Base-by-base conservation (phyloP, 2,797 vertebrate species). In the Sarcophilus harrisii region DNA sequence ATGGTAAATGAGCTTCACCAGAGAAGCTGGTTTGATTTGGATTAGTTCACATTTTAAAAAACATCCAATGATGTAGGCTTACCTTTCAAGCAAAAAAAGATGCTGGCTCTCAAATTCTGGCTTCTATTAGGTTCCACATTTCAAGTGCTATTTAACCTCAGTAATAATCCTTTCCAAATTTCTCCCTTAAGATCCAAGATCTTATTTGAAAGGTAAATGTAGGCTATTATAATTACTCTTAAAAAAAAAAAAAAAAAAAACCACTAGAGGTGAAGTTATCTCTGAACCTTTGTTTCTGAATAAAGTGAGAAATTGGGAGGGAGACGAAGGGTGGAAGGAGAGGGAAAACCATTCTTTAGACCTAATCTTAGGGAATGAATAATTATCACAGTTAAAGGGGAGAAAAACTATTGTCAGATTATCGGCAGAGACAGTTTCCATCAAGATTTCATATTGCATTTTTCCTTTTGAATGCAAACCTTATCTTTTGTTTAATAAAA, bases 391-490 rank as follows among this genome's bases (percentile, higher is more conserved):
- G 96, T 87, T 49, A 58, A 92, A 81, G 28, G 57, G 62, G 96
- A 73, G 93, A 95, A 93, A 92, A 96, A 91, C 81, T 27, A 92
- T 57, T n/a, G 57, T 92, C 38, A 59, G 30, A 92, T 60, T 58
- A 96, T 90, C 87, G 96, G 57, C 49, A 66, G 49, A 94, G 54
- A 58, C 92, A 94, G 66, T 62, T 94, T 0, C 92, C 62, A 95
- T 95, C 59, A 14, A 2, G 2, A 95, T 90, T 92, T 93, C 95
- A 27, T 32, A 97, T 91, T 0, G 90, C 55, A 93, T 91, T 90
- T 94, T 58, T 55, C 97, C 92, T 94, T 97, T 97, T 97, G 90
- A 93, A 97, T 96, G 94, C 96, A 96, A 90, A 97, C 94, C 93
- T 87, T 27, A 45, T 28, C 38, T 81, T 45, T 45, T 96, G 59